Percentiles rank a stretch among this genome's conserved stretches.
phyloP scores from a whole-genome alignment of 2,113 vertebrate genomes.

The Grammomys surdaster region DNA sequence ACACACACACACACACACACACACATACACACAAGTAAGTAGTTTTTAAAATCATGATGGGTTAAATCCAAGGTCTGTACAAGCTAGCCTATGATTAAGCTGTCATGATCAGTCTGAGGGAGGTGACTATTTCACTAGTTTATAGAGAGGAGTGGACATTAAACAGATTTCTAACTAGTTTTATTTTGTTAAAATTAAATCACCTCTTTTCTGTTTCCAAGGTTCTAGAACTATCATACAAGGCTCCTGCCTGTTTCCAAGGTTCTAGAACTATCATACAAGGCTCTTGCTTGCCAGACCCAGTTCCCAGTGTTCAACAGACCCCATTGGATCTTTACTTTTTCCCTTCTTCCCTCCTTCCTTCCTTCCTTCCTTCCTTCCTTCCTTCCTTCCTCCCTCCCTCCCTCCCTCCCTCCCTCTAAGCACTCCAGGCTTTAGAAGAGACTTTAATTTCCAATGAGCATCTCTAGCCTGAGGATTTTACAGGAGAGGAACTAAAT shows the following conservation, averaged over 20 bases:
- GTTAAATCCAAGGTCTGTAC: not conserved
- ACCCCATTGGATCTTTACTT: not conserved
- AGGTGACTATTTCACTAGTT: not conserved
- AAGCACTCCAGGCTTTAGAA: not conserved
- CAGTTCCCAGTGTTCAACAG: not conserved
- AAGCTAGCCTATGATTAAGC: not conserved
- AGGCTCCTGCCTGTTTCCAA: not conserved
- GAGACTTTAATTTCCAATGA: constrained; percentile 22
- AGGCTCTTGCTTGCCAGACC: not conserved
- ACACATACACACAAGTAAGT: not conserved
- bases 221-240: not conserved
- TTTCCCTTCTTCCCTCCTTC: too few relatives aligned
- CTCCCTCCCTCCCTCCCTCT: too few relatives aligned
- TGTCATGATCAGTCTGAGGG: not conserved
- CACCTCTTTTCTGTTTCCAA: not conserved
- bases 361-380: too few relatives aligned
- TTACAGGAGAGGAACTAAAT: not conserved
- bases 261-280: not conserved
- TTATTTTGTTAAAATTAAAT: not conserved
- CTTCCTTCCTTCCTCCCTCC: too few relatives aligned
- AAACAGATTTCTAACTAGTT: not conserved
- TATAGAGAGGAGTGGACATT: not conserved
- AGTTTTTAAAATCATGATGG: not conserved
- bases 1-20: not conserved
- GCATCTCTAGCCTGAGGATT: not conserved